phyloP scores from a whole-genome alignment of 2,797 vertebrate genomes.

The Poeciliopsis infans region DNA sequence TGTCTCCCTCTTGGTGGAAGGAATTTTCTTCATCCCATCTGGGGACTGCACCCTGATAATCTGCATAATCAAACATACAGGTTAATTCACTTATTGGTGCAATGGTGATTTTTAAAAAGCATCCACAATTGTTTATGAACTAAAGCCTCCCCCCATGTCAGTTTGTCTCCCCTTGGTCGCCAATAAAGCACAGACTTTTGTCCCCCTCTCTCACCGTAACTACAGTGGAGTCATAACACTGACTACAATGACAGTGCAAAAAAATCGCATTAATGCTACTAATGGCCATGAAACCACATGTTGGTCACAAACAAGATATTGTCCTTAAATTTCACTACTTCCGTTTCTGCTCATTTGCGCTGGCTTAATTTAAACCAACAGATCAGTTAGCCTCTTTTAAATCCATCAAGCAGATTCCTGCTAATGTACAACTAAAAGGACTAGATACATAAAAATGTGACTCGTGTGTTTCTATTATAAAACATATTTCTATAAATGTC shows the following conservation, averaged over 20 bases:
- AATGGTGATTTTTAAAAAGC: background rate
- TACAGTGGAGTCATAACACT: constrained; percentile 30
- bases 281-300: background rate
- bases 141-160: background rate
- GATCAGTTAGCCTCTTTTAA: constrained; percentile 10
- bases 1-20: constrained; percentile 90
- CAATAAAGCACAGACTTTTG: constrained; percentile 3
- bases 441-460: background rate
- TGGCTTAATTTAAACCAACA: constrained; percentile 8
- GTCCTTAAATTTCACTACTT: background rate
- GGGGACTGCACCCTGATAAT: constrained; percentile 96
- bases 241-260: constrained; percentile 71
- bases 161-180: background rate
- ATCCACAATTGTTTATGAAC: background rate
- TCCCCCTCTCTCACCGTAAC: background rate
- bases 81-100: background rate
- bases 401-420: background rate
- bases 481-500: too few relatives aligned
- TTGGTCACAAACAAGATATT: background rate
- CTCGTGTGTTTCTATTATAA: background rate
- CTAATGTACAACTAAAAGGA: constrained; percentile 7
- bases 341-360: background rate
- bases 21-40: constrained; percentile 93
- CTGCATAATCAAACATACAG: constrained; percentile 63
- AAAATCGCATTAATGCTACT: constrained; percentile 13